Conservation (phyloP, 1,140 invertebrate genomes). For the Tachypleus tridentatus region DNA sequence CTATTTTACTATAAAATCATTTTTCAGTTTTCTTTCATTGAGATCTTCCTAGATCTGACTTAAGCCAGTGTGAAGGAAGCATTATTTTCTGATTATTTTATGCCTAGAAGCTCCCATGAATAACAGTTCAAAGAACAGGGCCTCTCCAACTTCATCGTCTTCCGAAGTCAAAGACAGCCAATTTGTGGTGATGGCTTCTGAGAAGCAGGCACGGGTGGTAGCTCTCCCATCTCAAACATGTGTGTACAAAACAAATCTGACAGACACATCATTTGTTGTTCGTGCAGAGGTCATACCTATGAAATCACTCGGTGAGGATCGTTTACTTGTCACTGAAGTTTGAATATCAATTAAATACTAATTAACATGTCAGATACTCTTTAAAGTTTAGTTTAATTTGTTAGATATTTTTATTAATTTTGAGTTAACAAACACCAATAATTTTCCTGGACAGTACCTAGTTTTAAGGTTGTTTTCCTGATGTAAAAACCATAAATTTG, state of each 20-base stretch:
- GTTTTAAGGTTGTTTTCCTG: too few species aligned
- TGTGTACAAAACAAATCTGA: conserved; percentile 50
- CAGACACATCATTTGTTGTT: conserved; percentile 71
- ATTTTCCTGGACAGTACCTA: too few species aligned
- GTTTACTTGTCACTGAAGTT: too few species aligned
- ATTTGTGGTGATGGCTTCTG: conserved; percentile 82
- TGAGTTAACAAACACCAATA: too few species aligned
- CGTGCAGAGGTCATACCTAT: conserved; percentile 85
- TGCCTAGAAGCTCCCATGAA: background rate
- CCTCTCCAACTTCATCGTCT: conserved; percentile 54
- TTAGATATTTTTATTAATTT: too few species aligned
- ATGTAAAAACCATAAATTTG: too few species aligned
- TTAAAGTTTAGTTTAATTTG: too few species aligned
- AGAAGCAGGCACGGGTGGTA: conserved; percentile 88
- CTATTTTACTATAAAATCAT: too few species aligned
- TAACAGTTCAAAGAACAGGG: conserved; percentile 34
- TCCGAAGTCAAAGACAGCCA: conserved; percentile 59
- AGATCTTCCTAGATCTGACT: too few species aligned
- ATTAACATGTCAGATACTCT: too few species aligned
- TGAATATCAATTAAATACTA: too few species aligned
- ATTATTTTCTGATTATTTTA: background rate
- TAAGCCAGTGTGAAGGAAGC: conserved; percentile 3
- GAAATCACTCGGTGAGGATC: conserved; percentile 35
- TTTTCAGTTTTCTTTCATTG: too few species aligned
- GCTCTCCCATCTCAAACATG: conserved; percentile 74